Conservation (phyloP, 30 jellyfish, hydroid and myxozoan species). For the Chrysaora quinquecirrha region DNA sequence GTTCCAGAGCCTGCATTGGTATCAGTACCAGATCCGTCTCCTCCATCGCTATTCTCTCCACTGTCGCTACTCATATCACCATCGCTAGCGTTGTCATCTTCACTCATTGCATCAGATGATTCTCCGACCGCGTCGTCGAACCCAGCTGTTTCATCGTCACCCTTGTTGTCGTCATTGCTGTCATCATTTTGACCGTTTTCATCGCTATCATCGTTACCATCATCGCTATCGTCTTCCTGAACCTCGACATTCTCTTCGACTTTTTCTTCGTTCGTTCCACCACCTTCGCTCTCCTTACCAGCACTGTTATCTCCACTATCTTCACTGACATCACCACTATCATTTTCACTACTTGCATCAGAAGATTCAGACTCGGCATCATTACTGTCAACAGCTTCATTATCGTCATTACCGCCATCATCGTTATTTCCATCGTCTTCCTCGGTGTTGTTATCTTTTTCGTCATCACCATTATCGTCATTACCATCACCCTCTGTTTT, state of each 20-base stretch:
- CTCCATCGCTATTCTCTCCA: neutral
- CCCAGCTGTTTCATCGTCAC: neutral
- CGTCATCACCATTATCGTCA: conserved; percentile 4
- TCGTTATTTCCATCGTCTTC: conserved; percentile 7
- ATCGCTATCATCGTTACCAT: neutral
- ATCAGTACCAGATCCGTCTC: neutral
- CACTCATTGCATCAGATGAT: neutral
- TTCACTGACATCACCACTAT: neutral
- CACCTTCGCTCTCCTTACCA: neutral
- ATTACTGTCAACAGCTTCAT: neutral
- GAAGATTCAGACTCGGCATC: neutral
- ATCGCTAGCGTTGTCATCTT: neutral
- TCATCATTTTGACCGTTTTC: neutral
- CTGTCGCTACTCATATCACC: neutral
- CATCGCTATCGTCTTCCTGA: neutral
- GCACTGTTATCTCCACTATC: neutral
- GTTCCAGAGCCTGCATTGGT: neutral
- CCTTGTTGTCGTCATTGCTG: neutral
- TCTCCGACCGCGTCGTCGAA: too few relatives aligned
- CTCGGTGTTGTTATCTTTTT: neutral
- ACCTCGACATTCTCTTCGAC: too few relatives aligned
- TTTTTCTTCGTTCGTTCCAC: neutral
- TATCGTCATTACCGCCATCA: neutral
- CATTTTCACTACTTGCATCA: neutral
- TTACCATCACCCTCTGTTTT: conserved; percentile 19